Percentiles rank a stretch among this genome's conserved stretches.
phyloP scores from a whole-genome alignment of 2,888 invertebrate species.

The Leucophenga montana region DNA sequence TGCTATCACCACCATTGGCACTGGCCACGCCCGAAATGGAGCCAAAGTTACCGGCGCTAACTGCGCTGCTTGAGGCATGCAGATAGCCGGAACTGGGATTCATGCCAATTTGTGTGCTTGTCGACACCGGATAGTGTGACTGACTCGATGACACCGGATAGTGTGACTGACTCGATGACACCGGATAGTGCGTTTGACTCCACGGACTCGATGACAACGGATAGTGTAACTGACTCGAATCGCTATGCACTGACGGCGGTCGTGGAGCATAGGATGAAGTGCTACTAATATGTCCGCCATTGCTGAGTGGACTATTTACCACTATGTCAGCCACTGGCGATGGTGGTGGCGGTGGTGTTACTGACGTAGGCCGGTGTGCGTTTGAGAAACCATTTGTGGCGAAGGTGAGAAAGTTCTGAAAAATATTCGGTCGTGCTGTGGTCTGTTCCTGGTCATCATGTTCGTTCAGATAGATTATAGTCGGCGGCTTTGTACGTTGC shows the following conservation, averaged over 20 bases:
- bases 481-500: conserved; percentile 69
- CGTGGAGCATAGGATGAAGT: conserved; percentile 41
- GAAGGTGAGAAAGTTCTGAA: conserved; percentile 66
- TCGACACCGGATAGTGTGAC: conserved; percentile 45
- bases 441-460: conserved; percentile 59
- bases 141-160: conserved; percentile 42
- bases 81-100: conserved; percentile 47
- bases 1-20: conserved; percentile 68
- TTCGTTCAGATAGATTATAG: conserved; percentile 70
- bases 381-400: conserved; percentile 57
- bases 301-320: conserved; percentile 50
- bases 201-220: conserved; percentile 40
- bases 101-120: conserved; percentile 41
- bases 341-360: conserved; percentile 41
- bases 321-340: conserved; percentile 42
- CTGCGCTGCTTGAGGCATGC: conserved; percentile 64
- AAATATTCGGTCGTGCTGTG: conserved; percentile 60
- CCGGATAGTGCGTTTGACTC: conserved; percentile 45
- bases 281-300: conserved; percentile 21
- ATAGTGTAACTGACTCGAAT: conserved; percentile 24
- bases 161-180: conserved; percentile 36
- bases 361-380: conserved; percentile 37
- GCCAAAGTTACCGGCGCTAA: conserved; percentile 64
- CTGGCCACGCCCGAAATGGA: conserved; percentile 65
- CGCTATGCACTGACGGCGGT: conserved; percentile 32